Conservation (phyloP, 2,888 invertebrate species). For the Galerucella pusilla region DNA sequence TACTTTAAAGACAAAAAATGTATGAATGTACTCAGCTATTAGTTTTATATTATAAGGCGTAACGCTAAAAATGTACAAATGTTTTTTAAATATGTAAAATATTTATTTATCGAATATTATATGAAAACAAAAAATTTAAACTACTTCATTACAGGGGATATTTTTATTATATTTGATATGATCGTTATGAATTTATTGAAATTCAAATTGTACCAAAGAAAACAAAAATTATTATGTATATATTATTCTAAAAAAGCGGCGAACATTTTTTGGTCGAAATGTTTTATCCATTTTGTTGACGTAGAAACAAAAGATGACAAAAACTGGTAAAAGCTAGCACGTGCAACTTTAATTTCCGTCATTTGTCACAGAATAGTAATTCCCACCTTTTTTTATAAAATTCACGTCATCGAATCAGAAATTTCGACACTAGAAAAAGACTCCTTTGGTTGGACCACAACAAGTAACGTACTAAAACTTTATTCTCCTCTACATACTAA, state of each 20-base stretch:
- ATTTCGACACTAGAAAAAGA: too few relatives aligned
- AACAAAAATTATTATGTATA: conserved; percentile 45
- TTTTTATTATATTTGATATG: conserved; percentile 62
- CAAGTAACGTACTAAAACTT: too few relatives aligned
- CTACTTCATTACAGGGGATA: conserved; percentile 60
- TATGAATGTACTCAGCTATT: conserved; percentile 46
- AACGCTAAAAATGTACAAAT: conserved; percentile 56
- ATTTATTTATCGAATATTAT: conserved; percentile 57
- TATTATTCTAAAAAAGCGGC: conserved; percentile 47
- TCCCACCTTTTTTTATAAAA: too few relatives aligned
- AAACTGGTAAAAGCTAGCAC: background rate
- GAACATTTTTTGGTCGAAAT: conserved; percentile 33
- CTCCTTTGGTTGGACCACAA: too few relatives aligned
- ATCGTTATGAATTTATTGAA: conserved; percentile 61
- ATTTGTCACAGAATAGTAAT: too few relatives aligned
- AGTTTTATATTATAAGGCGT: conserved; percentile 47
- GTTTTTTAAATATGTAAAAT: conserved; percentile 59
- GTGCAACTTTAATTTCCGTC: too few relatives aligned
- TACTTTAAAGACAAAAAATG: conserved; percentile 14
- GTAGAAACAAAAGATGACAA: conserved; percentile 21
- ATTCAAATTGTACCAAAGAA: conserved; percentile 62
- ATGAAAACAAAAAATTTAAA: conserved; percentile 48
- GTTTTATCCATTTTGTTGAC: conserved; percentile 33
- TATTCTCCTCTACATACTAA: too few relatives aligned
- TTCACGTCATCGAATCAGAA: too few relatives aligned